Base-by-base conservation (phyloP, 2,888 invertebrate species). In the Drosophila yooni region DNA sequence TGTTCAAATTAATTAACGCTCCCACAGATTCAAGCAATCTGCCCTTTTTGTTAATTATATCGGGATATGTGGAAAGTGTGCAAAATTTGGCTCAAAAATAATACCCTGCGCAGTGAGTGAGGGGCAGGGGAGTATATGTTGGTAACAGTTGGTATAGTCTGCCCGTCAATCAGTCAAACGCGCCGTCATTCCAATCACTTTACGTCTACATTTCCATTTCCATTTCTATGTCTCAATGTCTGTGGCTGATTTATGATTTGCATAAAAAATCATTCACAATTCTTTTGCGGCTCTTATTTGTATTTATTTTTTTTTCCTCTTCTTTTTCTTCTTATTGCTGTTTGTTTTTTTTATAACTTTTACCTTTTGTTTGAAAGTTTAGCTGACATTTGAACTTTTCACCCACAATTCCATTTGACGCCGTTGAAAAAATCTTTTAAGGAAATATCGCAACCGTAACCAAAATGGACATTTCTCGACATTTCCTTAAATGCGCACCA, bases 341-440 rank as follows among this genome's bases (percentile, higher is more conserved):
- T 33, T 38, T 57, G 65, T 33, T 54, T 65, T 69, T 71, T 36
- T 61, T 65, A 65, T 61, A 79, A 80, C 86, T 88, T 85, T 90
- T 91, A 90, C 88, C 83, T 83, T 89, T 90, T 91, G 89, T 89
- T 79, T 73, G 82, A 68, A 81, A 73, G 81, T 79, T 80, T 78
- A 60, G 65, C 70, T 88, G 88, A 82, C 91, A 82, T 90, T 88
- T 92, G 91, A 91, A 91, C 90, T 90, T 91, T 92, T 91, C 91
- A 86, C 92, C 92, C 91, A 91, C 88, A 88, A 89, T 90, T 84
- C 83, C 76, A 81, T 80, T 82, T 83, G 78, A 58, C 36, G 81
- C 81, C 73, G 69, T 70, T 78, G 72, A 70, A 81, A 56, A 71
- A 77, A 70, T 64, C 81, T 74, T 76, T 85, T 81, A 89, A 89